Conservation (phyloP, 2,888 invertebrate genomes). For the Apodemia mormo region DNA sequence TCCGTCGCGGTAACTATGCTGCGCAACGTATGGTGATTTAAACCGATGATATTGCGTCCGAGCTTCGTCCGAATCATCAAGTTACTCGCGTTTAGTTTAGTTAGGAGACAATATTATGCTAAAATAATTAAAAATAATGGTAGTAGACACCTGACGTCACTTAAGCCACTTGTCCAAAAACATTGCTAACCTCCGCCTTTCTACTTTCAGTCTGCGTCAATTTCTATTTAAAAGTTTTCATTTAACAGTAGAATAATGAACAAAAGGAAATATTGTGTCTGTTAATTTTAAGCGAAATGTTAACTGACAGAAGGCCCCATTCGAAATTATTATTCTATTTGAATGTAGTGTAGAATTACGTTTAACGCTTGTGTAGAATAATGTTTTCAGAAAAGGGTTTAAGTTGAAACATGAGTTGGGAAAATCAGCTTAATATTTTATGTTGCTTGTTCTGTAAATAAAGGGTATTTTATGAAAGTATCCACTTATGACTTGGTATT, state of each 20-base stretch:
- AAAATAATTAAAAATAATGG: not conserved
- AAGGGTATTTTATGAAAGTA: no score
- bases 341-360: not conserved
- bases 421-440: no score
- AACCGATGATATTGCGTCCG: no score
- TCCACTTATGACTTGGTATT: no score
- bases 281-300: not conserved
- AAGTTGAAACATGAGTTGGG: not conserved
- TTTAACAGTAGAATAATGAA: slow-evolving; percentile 6
- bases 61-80: no score
- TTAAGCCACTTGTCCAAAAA: not conserved
- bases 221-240: not conserved
- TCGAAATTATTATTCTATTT: not conserved
- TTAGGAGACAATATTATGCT: no score
- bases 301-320: not conserved
- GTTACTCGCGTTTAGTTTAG: no score
- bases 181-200: not conserved
- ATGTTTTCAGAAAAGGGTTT: not conserved
- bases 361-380: not conserved
- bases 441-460: no score
- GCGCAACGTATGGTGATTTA: no score
- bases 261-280: not conserved
- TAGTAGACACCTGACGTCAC: not conserved
- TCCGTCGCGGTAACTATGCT: no score
- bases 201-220: not conserved